Evolutionary conservation across 2,113 vertebrate species (phyloP), one percentile per base, ranked within the genome.

Genomic region (Actenoides hombroni): DNA sequence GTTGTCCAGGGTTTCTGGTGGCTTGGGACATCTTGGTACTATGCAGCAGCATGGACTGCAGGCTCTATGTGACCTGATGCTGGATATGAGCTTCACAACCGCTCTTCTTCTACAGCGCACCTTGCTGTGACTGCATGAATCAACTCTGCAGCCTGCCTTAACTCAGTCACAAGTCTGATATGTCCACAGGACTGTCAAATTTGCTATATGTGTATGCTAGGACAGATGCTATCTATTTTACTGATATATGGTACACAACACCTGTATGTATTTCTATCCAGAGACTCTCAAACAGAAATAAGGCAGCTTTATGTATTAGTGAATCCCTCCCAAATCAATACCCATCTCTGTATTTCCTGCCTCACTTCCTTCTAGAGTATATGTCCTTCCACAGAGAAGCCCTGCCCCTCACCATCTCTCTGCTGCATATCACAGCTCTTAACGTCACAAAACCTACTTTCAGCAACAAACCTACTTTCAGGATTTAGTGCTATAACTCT

Each of bases 201-300:
- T 44, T 84, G 46, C 54, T 53, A 1, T 37, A 2, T 65, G 13
- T 51, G 7, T 57, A 23, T 0, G 0, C 23, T n/a, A 84, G 8
- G 6, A 67, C 35, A 73, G 44, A 57, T 53, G 35, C 11, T 70
- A 8, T 51, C 29, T 81, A 2, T 83, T 91, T 74, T 70, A 35
- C 9, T 75, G 7, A 24, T 78, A 33, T 0, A 17, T n/a, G 11
- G 17, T 69, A 21, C 29, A 33, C 19, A 86, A 3, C 35, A 60
- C 13, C 13, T 35, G 33, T 80, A 28, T 20, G 3, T 74, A 57
- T 49, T 70, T 87, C 68, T 77, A 2, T 44, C 31, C n/a, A 68
- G 35, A 31, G 19, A 23, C 8, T 82, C n/a, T 42, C 46, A 67
- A 63, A 53, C 7, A 87, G 73, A 81, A 87, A 53, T 46, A 59